Base-by-base conservation (phyloP, 1,140 invertebrate genomes). In the Linepithema humile region DNA sequence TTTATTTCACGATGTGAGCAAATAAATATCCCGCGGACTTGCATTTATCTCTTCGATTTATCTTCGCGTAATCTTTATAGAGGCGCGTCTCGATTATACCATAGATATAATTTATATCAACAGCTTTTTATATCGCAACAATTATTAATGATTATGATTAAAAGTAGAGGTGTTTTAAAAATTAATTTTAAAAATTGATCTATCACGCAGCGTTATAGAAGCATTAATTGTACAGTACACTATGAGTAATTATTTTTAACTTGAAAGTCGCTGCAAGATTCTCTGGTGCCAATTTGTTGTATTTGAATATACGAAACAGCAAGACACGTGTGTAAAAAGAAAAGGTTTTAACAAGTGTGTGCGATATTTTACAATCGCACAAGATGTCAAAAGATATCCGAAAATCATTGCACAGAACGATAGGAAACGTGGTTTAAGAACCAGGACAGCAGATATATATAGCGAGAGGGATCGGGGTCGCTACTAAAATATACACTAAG, bases 401-500 rank as follows among this genome's bases (percentile, higher is more conserved):
- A 91, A 92, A 92, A 91, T 85, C 77, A 84, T 90, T 67, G 65
- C 83, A 72, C 84, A 82, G 83, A 89, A 86, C 88, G 89, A 91
- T 93, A 91, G 91, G 87, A 92, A 92, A 86, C 89, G 86, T 85
- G 78, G 80, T 73, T 92, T 90, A 82, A 91, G 92, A 94, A 94
- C 90, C 93, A 91, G 94, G 93, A 92, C 93, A 92, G 89, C 82
- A 91, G 91, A 92, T 93, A 94, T 94, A 94, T 93, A 94, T 93
- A 94, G 92, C 86, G 86, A 64, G 89, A 91, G 92, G 87, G 91
- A 94, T 93, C 91, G 93, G 92, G 93, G 94, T 94, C 94, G 93
- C 89, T 94, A 94, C 93, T 91, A 94, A 94, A 94, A 94, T 94
- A 94, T 93, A 94, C 93, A 86, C 91, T 87, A 93, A 93, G 93